Conservation (phyloP, 2,113 vertebrate species). For the Sula dactylatra region DNA sequence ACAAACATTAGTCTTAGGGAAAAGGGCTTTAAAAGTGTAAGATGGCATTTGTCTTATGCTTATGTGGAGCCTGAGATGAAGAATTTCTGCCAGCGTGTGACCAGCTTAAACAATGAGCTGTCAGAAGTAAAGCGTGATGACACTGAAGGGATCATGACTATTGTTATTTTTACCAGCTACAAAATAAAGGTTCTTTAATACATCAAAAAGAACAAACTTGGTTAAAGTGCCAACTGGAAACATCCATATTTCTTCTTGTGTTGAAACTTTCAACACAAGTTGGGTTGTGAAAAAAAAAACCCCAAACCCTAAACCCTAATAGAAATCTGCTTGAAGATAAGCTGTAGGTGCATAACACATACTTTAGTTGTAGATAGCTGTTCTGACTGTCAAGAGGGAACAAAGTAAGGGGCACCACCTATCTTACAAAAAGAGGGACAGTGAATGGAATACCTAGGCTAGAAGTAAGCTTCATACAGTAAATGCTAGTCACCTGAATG, state of each 20-base stretch:
- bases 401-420: background rate
- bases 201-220: background rate
- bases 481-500: background rate
- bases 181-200: background rate
- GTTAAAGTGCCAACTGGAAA: background rate
- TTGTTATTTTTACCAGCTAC: background rate
- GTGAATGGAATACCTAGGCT: background rate
- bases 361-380: background rate
- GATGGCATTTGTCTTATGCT: background rate
- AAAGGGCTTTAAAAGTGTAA: background rate
- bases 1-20: background rate
- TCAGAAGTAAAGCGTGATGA: background rate
- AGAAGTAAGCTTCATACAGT: background rate
- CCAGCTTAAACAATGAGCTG: background rate
- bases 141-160: background rate
- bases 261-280: background rate
- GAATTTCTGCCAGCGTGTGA: background rate
- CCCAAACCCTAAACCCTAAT: fast-evolving
- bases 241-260: background rate
- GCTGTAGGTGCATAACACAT: background rate
- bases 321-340: background rate
- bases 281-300: background rate
- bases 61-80: background rate
- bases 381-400: background rate
- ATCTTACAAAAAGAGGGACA: background rate